phyloP scores from a whole-genome alignment of 2,797 vertebrate genomes.

The Echeneis naucrates region DNA sequence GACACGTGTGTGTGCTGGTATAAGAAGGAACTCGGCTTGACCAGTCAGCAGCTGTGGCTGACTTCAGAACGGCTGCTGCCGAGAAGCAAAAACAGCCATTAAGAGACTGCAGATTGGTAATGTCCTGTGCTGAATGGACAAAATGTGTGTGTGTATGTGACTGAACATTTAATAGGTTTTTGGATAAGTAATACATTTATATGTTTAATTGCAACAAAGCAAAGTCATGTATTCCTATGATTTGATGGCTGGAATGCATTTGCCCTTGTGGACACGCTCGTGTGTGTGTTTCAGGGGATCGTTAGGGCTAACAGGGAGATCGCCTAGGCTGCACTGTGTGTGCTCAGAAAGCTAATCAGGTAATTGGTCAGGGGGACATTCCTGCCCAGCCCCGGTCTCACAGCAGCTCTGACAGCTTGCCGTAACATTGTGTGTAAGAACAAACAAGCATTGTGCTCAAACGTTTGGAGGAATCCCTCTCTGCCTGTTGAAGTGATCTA shows the following conservation, averaged over 20 bases:
- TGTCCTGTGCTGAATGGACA: slow-evolving; percentile 33
- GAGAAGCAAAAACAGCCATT: slow-evolving; percentile 55
- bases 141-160: slow-evolving; percentile 2
- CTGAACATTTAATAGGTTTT: neutral
- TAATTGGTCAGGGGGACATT: slow-evolving; percentile 78
- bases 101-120: slow-evolving; percentile 56
- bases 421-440: slow-evolving; percentile 52
- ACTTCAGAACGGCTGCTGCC: slow-evolving; percentile 39
- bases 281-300: slow-evolving; percentile 13
- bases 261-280: slow-evolving; percentile 34
- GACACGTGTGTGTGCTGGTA: slow-evolving; percentile 7
- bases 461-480: slow-evolving; percentile 13
- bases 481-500: slow-evolving; percentile 1
- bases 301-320: slow-evolving; percentile 7
- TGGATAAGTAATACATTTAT: neutral
- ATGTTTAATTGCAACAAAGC: neutral
- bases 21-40: slow-evolving; percentile 45
- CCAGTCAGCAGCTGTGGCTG: slow-evolving; percentile 31
- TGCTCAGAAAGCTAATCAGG: slow-evolving; percentile 79
- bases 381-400: slow-evolving; percentile 51
- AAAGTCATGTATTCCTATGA: neutral
- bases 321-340: slow-evolving; percentile 54
- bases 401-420: slow-evolving; percentile 55
- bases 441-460: slow-evolving; percentile 31
- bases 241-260: slow-evolving; percentile 9